Base-by-base conservation (phyloP, 1,140 invertebrate species). In the Choristoneura fumiferana region DNA sequence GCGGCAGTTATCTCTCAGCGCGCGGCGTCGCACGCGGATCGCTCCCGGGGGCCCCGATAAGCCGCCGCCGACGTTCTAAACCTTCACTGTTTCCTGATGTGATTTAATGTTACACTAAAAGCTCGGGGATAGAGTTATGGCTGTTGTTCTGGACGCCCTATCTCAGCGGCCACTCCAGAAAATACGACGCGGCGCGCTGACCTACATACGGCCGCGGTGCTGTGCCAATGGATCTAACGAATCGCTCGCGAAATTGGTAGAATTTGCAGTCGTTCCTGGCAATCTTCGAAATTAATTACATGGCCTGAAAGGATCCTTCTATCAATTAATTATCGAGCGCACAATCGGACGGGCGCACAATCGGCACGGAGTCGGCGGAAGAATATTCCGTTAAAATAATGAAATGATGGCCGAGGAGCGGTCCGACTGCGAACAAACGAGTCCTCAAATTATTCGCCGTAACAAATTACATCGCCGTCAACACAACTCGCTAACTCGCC, bases 21-120 rank as follows among this genome's bases (percentile, higher is more conserved):
- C n/a, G 40, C 17, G 40, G 14, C 40, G 40, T n/a, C n/a, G n/a
- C n/a, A 40, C 18, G 40, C 40, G 40, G 40, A 45, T 45, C 40
- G 40, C 40, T 18, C 40, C 40, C 40, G 9, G 1, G 40, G 40
- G 40, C 1, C 40, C 15, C 18, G 40, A 45, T 45, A 45, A 45
- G 40, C 40, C 40, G 22, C 22, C 22, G 22, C 22, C 22, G 22
- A 29, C 40, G 40, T 45, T 45, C 40, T 45, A 45, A 45, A 45
- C 40, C 40, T 45, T 45, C 40, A 45, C 40, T 45, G 18, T 45
- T 45, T 17, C 40, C 18, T 45, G 40, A 45, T 45, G 40, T 45
- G 40, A 45, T 45, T 45, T 45, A 45, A 45, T n/a, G 40, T 45
- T 45, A 22, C 40, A 45, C 40, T 45, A 45, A 45, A 45, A 45